These are phyloP conservation scores for Drosophila kanekoi DNA, from an alignment of 2,888 invertebrate species.

Conservation along the genomic window DNA sequence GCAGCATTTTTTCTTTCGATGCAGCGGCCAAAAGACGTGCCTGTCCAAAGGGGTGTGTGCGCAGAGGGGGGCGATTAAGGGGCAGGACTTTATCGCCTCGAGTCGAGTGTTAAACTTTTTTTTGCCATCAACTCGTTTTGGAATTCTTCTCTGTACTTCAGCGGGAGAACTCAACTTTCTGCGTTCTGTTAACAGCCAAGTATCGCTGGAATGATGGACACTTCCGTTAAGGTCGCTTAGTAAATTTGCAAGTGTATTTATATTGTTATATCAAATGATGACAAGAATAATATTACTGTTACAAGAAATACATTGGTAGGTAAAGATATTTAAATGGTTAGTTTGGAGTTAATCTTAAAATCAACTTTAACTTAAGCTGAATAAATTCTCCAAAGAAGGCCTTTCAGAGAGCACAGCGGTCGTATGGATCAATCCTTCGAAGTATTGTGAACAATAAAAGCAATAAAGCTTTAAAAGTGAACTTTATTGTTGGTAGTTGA, in stretches of 20 bases:
- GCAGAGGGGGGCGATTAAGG: not conserved
- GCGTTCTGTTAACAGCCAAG: slow-evolving; percentile 28
- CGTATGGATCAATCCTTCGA: not conserved
- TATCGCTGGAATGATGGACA: slow-evolving; percentile 39
- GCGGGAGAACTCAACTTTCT: slow-evolving; percentile 38
- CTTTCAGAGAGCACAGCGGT: not conserved
- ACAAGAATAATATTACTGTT: too few species aligned
- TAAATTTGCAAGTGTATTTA: slow-evolving; percentile 42
- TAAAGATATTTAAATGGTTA: too few species aligned
- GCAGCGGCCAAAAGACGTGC: slow-evolving; percentile 69
- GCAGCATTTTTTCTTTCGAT: slow-evolving; percentile 67
- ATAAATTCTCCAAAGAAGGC: too few species aligned
- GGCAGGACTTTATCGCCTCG: slow-evolving; percentile 13
- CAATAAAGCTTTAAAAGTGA: slow-evolving; percentile 19
- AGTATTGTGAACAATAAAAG: not conserved
- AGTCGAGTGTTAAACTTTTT: slow-evolving; percentile 65
- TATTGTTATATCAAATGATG: slow-evolving; percentile 19
- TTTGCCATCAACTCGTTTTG: slow-evolving; percentile 38
- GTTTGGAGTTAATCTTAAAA: too few species aligned
- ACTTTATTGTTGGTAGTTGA: slow-evolving; percentile 2
- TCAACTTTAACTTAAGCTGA: too few species aligned
- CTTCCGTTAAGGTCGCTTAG: slow-evolving; percentile 37
- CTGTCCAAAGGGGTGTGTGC: slow-evolving; percentile 16
- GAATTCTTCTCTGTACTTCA: slow-evolving; percentile 31
- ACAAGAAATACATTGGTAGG: too few species aligned